Conservation (phyloP, 2,113 vertebrate genomes). For the Scartelaos histophorus region DNA sequence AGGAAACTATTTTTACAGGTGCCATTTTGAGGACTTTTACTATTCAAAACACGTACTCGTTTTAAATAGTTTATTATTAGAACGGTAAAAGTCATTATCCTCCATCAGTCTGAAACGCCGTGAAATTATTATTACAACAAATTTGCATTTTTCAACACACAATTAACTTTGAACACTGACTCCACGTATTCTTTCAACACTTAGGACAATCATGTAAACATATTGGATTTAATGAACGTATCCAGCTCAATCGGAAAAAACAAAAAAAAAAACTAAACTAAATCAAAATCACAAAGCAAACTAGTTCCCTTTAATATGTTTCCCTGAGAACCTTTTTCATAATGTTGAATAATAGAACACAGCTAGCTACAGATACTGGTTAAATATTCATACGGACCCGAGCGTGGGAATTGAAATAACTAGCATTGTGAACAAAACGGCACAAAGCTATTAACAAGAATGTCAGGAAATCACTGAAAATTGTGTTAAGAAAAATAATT, state of each 20-base stretch:
- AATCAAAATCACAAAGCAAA: slow-evolving; percentile 47
- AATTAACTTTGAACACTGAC: not conserved
- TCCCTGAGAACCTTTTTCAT: slow-evolving; percentile 80
- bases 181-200: slow-evolving; percentile 47
- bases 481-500: slow-evolving; percentile 18
- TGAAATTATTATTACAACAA: not conserved
- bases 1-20: too few relatives aligned
- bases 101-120: too few relatives aligned
- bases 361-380: slow-evolving; percentile 67
- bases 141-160: not conserved
- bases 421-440: slow-evolving; percentile 25
- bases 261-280: slow-evolving; percentile 6
- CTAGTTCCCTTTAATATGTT: slow-evolving; percentile 73
- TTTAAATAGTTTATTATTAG: too few relatives aligned
- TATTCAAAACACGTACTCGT: too few relatives aligned
- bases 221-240: slow-evolving; percentile 53
- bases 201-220: slow-evolving; percentile 69
- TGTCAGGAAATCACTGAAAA: slow-evolving; percentile 19
- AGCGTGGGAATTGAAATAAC: slow-evolving; percentile 46
- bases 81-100: too few relatives aligned
- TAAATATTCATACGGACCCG: slow-evolving; percentile 63
- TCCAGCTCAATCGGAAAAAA: slow-evolving; percentile 55
- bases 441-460: slow-evolving; percentile 38
- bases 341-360: slow-evolving; percentile 72
- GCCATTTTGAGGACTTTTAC: too few relatives aligned